phyloP scores from a whole-genome alignment of 2,797 vertebrate species.

The Parotocinclus haroldoi region DNA sequence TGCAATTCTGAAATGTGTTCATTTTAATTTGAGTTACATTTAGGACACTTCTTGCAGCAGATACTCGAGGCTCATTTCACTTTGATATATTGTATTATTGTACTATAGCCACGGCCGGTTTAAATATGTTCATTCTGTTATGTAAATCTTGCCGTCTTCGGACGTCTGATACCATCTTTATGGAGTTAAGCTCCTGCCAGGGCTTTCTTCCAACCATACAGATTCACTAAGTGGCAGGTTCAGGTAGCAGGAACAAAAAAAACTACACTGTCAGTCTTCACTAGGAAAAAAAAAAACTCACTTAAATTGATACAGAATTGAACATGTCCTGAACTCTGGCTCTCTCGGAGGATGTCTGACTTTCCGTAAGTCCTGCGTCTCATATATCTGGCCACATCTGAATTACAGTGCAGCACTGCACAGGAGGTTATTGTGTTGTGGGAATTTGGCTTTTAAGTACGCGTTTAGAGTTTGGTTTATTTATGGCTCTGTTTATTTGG shows the following conservation, averaged over 20 bases:
- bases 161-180: no score
- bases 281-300: conserved; percentile 40
- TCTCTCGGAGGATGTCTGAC: conserved; percentile 5
- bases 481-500: conserved; percentile 14
- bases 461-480: conserved; percentile 22
- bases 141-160: no score
- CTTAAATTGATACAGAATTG: background rate
- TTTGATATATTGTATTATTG: no score
- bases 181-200: no score
- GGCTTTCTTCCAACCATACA: no score
- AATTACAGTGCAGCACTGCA: conserved; percentile 25
- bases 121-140: no score
- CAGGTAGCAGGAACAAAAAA: background rate
- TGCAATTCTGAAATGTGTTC: no score
- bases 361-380: conserved; percentile 13
- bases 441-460: conserved; percentile 25
- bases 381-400: conserved; percentile 24
- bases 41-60: no score
- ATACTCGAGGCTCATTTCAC: no score
- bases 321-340: background rate
- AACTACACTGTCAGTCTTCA: conserved; percentile 13
- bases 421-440: conserved; percentile 33
- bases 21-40: no score
- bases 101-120: no score
- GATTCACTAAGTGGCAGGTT: no score